Base-by-base conservation (phyloP, 2,888 invertebrate genomes). In the Zaprionus lineosus region DNA sequence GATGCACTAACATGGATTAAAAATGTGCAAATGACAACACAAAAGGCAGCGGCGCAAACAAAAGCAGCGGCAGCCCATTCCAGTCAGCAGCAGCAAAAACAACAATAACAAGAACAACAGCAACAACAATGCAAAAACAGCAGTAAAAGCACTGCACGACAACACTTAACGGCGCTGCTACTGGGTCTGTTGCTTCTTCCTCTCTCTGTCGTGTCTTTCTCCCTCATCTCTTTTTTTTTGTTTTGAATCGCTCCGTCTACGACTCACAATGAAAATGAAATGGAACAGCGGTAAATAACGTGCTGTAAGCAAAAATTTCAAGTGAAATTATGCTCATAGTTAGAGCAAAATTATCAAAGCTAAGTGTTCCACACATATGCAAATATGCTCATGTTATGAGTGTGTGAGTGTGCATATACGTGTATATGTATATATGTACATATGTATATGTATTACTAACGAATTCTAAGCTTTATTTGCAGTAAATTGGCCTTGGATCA, bases 1-100 rank as follows among this genome's bases (percentile, higher is more conserved):
- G 71, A 72, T 72, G 68, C 71, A 72, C 68, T 72, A 72, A 57
- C 57, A 53, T 68, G 68, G 73, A 72, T 72, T 72, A 72, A 72
- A 68, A 72, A 44, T 56, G 56, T 68, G 59, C 53, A 56, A 41
- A 52, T 47, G 53, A 55, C 51, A 55, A 53, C 33, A 53, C 50
- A 57, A 70, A 59, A 71, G 59, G 43, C 39, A 43, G 19, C 16
- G 31, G 24, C 28, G 31, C 34, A 50, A 53, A 52, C 56, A 58
- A 70, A 51, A 34, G 41, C 46, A 44, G 18, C 26, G 28, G 12
- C 43, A 56, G 28, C 44, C 41, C 41, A 43, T 43, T 36, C 33
- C 44, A 43, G 37, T 26, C 37, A 50, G 19, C 31, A 34, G 11
- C 36, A 34, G 14, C 12, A 39, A 3, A 48, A 43, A 34, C 50